phyloP scores from a whole-genome alignment of 2,113 vertebrate species.

The Callithrix jacchus region DNA sequence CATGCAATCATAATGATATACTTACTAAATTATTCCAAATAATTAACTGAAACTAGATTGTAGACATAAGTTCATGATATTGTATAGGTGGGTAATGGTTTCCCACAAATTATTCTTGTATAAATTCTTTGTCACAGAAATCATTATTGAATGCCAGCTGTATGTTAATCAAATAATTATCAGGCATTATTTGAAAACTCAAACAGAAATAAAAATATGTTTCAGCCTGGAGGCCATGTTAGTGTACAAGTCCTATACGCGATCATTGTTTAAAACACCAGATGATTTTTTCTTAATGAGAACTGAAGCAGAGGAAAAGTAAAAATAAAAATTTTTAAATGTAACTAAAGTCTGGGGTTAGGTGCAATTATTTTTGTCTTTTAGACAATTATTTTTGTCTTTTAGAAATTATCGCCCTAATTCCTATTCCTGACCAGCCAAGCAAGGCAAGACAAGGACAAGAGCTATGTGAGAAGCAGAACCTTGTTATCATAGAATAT shows the following conservation, averaged over 20 bases:
- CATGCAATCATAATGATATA: background rate
- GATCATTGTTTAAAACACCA: background rate
- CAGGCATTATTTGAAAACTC: conserved; percentile 1
- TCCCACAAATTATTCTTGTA: background rate
- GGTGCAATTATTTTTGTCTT: background rate
- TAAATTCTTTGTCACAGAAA: background rate
- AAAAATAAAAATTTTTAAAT: background rate
- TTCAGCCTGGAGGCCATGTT: background rate
- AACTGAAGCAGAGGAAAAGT: background rate
- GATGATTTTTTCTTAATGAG: background rate
- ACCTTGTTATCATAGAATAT: background rate
- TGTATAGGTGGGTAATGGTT: background rate
- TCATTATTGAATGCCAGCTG: background rate
- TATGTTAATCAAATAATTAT: background rate
- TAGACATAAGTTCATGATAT: background rate
- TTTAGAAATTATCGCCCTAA: background rate
- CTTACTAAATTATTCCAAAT: background rate
- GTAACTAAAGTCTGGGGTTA: background rate
- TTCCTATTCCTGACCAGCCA: background rate
- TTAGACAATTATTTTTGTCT: background rate
- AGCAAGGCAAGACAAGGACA: background rate
- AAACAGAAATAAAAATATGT: background rate
- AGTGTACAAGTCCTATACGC: background rate
- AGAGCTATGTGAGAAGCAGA: background rate
- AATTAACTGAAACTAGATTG: background rate